phyloP scores from a whole-genome alignment of 2,888 invertebrate species.

The Dasysyrphus tricinctus region DNA sequence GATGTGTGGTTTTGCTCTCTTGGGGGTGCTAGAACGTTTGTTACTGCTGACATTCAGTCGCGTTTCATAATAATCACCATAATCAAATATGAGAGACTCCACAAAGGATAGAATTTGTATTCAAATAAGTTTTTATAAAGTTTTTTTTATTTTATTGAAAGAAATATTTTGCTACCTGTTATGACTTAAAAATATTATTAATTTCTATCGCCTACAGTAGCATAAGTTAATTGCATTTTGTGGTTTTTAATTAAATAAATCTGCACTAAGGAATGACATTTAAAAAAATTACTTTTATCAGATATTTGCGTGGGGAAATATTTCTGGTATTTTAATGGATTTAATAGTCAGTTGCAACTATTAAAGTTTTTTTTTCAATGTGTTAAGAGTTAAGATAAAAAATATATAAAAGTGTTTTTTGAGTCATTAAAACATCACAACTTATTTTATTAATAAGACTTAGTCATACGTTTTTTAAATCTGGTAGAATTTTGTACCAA shows the following conservation, averaged over 20 bases:
- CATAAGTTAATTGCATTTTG: constrained; percentile 23
- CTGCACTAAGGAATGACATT: not conserved
- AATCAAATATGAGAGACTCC: constrained; percentile 31
- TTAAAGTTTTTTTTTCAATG: too few species aligned
- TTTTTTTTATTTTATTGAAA: not conserved
- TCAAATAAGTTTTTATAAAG: not conserved
- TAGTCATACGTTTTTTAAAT: not conserved
- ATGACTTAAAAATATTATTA: not conserved
- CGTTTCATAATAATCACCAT: constrained; percentile 46
- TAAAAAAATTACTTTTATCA: too few species aligned
- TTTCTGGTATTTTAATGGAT: too few species aligned
- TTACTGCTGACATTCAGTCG: constrained; percentile 63
- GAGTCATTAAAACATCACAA: too few species aligned
- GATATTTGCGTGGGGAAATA: too few species aligned
- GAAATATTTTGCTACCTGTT: not conserved
- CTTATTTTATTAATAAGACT: too few species aligned
- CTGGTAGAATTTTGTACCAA: not conserved
- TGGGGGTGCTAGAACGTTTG: constrained; percentile 74
- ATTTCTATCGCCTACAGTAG: not conserved
- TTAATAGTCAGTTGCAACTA: too few species aligned
- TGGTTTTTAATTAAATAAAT: not conserved
- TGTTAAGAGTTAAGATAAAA: too few species aligned
- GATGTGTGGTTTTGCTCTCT: constrained; percentile 70
- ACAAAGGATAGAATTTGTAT: constrained; percentile 14
- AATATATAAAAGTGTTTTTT: too few species aligned